Percentiles rank a stretch among this genome's conserved stretches.
These are phyloP conservation scores for Plestiodon gilberti DNA, from an alignment of 2,113 vertebrate species.

Conservation along the genomic window DNA sequence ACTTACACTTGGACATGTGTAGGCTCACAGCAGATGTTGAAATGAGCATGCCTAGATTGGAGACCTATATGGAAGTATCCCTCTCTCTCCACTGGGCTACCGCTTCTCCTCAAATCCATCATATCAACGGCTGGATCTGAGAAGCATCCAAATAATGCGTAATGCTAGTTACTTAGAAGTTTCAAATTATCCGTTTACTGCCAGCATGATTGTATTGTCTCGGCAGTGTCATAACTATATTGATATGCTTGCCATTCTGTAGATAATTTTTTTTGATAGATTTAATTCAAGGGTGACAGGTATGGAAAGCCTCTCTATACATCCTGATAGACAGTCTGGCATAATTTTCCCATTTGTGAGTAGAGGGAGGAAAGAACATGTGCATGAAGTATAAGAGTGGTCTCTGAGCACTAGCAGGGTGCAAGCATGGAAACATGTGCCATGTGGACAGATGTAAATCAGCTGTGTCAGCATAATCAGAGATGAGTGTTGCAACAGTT, in stretches of 20 bases:
- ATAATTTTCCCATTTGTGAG: too few relatives aligned
- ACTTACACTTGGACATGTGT: too few relatives aligned
- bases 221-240: background rate
- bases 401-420: background rate
- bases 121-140: too few relatives aligned
- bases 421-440: background rate
- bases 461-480: background rate
- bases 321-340: background rate
- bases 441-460: background rate
- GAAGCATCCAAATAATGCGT: too few relatives aligned
- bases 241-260: background rate
- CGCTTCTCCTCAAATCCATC: too few relatives aligned
- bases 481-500: background rate
- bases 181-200: too few relatives aligned
- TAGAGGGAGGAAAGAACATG: background rate
- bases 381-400: background rate
- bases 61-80: too few relatives aligned
- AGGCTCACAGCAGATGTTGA: too few relatives aligned
- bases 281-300: background rate
- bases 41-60: too few relatives aligned
- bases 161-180: too few relatives aligned
- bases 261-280: background rate
- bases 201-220: background rate
- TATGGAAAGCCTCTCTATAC: background rate
- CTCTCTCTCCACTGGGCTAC: too few relatives aligned